Evolutionary conservation across 2,888 invertebrate genomes (phyloP), one percentile per base, ranked within the genome.

Genomic region (Tenthredo mesomela): DNA sequence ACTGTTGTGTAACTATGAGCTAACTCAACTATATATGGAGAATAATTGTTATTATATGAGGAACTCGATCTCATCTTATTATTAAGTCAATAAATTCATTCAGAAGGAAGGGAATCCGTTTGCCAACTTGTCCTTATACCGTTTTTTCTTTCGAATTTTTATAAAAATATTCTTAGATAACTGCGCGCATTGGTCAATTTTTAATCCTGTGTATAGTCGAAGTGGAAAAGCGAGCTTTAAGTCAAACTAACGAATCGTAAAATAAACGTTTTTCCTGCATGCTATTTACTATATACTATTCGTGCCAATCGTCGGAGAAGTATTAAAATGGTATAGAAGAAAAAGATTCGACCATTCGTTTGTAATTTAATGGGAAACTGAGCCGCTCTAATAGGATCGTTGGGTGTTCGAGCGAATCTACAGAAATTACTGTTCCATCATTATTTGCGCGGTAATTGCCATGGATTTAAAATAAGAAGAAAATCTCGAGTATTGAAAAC

Each of bases 321-420:
- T 73, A 77, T 77, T 50, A 77, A 50, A 77, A 50, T 77, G 33
- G 77, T 77, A 18, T 18, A 47, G 18, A 29, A n/a, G 54, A 47
- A 77, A 73, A 77, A 29, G 29, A 54, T 40, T 77, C 54, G 29
- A 54, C 77, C n/a, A 77, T 73, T 37, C 77, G 77, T 77, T 77
- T 77, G 15, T 77, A 54, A 77, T 77, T 77, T 77, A 54, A 77
- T 77, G 77, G 77, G 54, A 50, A 50, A 77, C 77, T 54, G 77
- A 77, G 54, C 77, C 77, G 77, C 29, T 77, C 54, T 25, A 50
- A 77, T 77, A 77, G 50, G 77, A 54, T 77, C 47, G 77, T 77
- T 77, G 77, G 54, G 77, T 77, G 47, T 54, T 77, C 50, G 77
- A 47, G 77, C 50, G 77, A 77, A 50, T 77, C 47, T 77, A 54